A percentile compares a stretch with the other conserved stretches of the same genome.
phyloP scores from a whole-genome alignment of 2,113 vertebrate genomes.

The Turdus rufiventris region DNA sequence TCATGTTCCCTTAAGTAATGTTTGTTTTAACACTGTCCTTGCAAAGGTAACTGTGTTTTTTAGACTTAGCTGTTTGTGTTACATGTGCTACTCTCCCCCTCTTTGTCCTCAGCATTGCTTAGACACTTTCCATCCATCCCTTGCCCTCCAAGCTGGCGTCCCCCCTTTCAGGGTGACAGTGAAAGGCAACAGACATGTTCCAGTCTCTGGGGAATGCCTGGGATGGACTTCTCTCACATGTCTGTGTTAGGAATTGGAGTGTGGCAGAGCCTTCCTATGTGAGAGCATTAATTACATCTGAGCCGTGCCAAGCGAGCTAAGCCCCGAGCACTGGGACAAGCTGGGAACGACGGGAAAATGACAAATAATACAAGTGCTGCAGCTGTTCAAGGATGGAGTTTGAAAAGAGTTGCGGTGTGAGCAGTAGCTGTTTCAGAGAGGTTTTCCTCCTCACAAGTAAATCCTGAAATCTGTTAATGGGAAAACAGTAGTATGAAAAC shows the following conservation, averaged over 20 bases:
- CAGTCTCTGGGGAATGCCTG: not conserved
- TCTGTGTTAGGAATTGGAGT: not conserved
- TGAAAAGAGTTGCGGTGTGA: not conserved
- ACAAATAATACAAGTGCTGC: not conserved
- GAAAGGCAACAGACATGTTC: not conserved
- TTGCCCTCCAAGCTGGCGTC: fast-evolving
- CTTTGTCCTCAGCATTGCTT: not conserved
- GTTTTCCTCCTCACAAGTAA: not conserved
- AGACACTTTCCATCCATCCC: not conserved
- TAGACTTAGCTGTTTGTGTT: conserved; percentile 1
- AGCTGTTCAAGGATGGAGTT: not conserved
- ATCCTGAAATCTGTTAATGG: not conserved
- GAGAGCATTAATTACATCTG: not conserved
- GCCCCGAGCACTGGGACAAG: not conserved
- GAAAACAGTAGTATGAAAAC: not conserved
- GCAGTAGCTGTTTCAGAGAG: not conserved
- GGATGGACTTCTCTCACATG: not conserved
- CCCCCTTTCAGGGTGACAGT: not conserved
- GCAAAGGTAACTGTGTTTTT: not conserved
- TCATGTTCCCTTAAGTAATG: not conserved
- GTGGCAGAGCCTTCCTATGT: fast-evolving
- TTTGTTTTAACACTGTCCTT: not conserved
- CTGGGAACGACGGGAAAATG: not conserved
- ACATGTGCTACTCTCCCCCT: not conserved
- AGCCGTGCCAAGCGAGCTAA: not conserved